These are phyloP conservation scores for Molothrus ater DNA, from an alignment of 2,797 vertebrate genomes.

Conservation along the genomic window DNA sequence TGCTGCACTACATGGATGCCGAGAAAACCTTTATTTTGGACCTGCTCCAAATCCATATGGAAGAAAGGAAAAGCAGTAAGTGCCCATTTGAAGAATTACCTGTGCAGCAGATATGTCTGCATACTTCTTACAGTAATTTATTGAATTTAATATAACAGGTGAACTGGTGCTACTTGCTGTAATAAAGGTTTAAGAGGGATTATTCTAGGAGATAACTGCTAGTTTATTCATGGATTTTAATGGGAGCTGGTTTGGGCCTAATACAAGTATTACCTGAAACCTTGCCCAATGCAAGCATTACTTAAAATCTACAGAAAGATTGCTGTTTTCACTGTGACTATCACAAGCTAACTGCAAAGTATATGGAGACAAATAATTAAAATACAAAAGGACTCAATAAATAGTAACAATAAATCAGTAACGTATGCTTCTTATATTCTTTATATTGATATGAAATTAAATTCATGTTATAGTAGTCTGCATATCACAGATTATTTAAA, in stretches of 20 bases:
- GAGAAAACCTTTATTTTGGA: not conserved
- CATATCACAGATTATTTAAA: not conserved
- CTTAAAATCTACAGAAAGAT: not conserved
- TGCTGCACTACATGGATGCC: not conserved
- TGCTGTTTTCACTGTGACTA: not conserved
- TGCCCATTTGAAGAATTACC: constrained; percentile 8
- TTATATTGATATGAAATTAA: not conserved
- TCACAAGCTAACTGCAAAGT: not conserved
- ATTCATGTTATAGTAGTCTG: not conserved
- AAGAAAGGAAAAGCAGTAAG: not conserved
- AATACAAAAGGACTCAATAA: not conserved
- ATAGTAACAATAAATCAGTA: not conserved
- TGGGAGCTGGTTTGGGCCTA: not conserved
- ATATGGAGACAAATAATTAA: not conserved
- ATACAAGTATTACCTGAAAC: not conserved
- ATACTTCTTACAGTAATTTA: constrained; percentile 33
- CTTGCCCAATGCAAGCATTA: not conserved
- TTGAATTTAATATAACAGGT: constrained; percentile 36
- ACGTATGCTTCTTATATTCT: not conserved
- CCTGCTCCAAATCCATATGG: not conserved
- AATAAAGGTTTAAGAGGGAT: constrained; percentile 58
- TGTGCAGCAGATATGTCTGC: not conserved
- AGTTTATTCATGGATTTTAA: constrained; percentile 33
- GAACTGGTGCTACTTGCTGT: constrained; percentile 19
- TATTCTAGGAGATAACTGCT: constrained; percentile 35